Conservation (phyloP, 2,797 vertebrate species). For the Psittacula echo region DNA sequence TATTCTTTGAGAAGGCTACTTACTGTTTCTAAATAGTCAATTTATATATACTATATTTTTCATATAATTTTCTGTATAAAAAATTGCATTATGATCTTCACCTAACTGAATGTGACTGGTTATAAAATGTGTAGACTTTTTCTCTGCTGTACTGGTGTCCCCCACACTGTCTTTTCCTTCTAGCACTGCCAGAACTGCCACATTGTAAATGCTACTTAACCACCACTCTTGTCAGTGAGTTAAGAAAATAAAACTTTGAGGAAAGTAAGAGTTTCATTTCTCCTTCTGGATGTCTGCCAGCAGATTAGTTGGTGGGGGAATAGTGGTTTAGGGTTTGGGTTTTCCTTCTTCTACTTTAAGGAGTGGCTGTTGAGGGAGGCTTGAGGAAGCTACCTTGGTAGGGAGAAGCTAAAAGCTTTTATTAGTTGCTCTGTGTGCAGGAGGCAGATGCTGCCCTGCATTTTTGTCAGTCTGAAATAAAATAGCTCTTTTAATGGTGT, state of each 20-base stretch:
- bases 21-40: neutral
- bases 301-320: neutral
- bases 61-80: neutral
- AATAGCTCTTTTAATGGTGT: neutral
- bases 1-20: neutral
- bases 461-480: constrained; percentile 16
- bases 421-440: neutral
- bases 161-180: neutral
- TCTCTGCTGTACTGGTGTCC: neutral
- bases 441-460: fast-evolving
- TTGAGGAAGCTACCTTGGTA: neutral
- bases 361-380: neutral
- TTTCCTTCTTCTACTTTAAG: neutral
- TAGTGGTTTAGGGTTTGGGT: neutral
- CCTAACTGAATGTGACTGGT: neutral
- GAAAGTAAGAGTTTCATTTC: neutral
- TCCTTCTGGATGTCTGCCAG: neutral
- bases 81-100: neutral
- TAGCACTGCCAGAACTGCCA: neutral
- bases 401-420: neutral
- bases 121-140: neutral
- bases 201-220: neutral
- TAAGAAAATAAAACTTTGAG: neutral
- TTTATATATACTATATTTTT: neutral
- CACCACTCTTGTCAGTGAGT: neutral